Base-by-base conservation (phyloP, 2,888 invertebrate genomes). In the Agriotes lineatus region DNA sequence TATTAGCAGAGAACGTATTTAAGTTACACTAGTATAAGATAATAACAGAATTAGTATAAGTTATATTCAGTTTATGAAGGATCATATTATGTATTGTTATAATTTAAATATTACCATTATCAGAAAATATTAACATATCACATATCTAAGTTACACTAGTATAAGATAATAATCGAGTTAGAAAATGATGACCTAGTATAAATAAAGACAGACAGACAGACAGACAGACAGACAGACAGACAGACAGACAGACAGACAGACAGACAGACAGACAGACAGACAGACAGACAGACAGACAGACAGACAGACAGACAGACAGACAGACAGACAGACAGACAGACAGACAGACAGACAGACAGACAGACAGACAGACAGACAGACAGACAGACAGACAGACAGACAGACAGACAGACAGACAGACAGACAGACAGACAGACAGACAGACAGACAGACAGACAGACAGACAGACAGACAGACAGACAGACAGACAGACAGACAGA, bases 211-310 rank as follows among this genome's bases (percentile, higher is more conserved):
- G 39, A 39, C 39, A 39, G 10, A 39, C 39, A 39, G n/a, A 39
- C 39, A 39, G 39, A 39, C 39, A 39, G 39, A 39, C 39, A 39
- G 39, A 39, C 39, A 39, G 39, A 39, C 39, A 39, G 39, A 39
- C 39, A 39, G 39, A 39, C 39, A 39, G 39, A 39, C 39, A 39
- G 10, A 39, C 39, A 39, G 39, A 39, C 39, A 39, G 39, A 39
- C 39, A 39, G 39, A 39, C 39, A 39, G 39, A 39, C 39, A 39
- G 39, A 39, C 39, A 39, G 39, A 39, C 39, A 39, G 39, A 39
- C 39, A 39, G 39, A 39, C 39, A 39, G 39, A 39, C 39, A 39
- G 39, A 39, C 39, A 39, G 39, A 39, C 39, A 39, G 39, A 39
- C 39, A 39, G 39, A 39, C 39, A 39, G 39, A 39, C 39, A 39